A percentile compares a stretch with the other conserved stretches of the same genome.
Evolutionary conservation across 2,113 vertebrate genomes (phyloP).

Genomic region (Orthonyx spaldingii): DNA sequence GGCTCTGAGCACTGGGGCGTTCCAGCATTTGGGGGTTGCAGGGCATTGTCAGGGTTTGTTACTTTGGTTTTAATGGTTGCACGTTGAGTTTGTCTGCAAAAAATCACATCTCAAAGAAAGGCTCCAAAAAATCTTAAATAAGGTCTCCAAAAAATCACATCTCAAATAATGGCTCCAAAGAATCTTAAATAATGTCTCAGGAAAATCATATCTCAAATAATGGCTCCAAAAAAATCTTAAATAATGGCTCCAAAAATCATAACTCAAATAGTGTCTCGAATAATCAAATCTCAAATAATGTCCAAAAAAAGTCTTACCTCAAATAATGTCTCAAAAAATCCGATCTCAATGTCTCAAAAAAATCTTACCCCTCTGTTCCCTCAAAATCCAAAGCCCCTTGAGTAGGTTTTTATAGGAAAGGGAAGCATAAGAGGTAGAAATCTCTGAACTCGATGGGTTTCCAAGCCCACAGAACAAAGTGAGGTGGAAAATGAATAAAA

Average conservation of each 20-base stretch:
- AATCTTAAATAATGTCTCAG: too few relatives aligned
- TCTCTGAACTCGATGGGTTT: neutral
- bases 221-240: too few relatives aligned
- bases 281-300: too few relatives aligned
- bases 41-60: neutral
- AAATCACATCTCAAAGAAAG: too few relatives aligned
- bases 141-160: too few relatives aligned
- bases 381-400: neutral
- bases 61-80: neutral
- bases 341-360: neutral
- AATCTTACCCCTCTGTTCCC: neutral
- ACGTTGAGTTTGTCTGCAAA: too few relatives aligned
- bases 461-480: neutral
- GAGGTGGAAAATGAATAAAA: neutral
- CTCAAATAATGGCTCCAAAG: too few relatives aligned
- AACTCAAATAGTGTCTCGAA: too few relatives aligned
- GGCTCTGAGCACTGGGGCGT: accelerated
- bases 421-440: neutral
- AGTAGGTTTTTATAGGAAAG: neutral
- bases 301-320: too few relatives aligned
- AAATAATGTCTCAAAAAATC: neutral
- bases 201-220: too few relatives aligned
- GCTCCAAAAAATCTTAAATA: too few relatives aligned
- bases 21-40: accelerated
- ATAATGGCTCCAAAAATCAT: too few relatives aligned